These are phyloP conservation scores for Anthophora plumipes DNA, from an alignment of 2,888 invertebrate genomes.

Conservation along the genomic window DNA sequence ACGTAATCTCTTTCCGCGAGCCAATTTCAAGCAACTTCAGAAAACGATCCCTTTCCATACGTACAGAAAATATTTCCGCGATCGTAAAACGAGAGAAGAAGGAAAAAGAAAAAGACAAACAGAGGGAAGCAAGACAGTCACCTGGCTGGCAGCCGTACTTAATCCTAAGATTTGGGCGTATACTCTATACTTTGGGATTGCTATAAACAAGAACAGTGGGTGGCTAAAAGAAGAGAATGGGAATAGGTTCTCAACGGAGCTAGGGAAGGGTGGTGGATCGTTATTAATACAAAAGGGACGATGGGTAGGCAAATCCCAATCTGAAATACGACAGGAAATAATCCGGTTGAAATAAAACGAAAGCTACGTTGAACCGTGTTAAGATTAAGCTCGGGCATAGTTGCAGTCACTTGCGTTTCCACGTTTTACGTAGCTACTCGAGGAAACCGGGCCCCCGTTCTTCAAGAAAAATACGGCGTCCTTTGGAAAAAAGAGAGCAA, in stretches of 20 bases:
- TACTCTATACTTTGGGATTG: conserved; percentile 73
- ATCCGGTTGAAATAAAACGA: conserved; percentile 80
- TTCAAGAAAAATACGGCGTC: conserved; percentile 54
- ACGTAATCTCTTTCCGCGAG: conserved; percentile 9
- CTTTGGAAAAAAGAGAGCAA: conserved; percentile 53
- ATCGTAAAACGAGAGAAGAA: conserved; percentile 65
- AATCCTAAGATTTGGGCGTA: conserved; percentile 80
- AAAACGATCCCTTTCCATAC: conserved; percentile 56
- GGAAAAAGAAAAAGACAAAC: conserved; percentile 36
- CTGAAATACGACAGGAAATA: conserved; percentile 83
- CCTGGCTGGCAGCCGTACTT: conserved; percentile 71
- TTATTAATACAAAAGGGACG: conserved; percentile 81
- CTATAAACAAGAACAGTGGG: conserved; percentile 79
- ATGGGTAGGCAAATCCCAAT: conserved; percentile 82
- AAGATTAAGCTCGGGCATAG: conserved; percentile 63
- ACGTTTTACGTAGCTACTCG: conserved; percentile 49
- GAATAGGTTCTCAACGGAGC: conserved; percentile 59
- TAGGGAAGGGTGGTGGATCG: conserved; percentile 63
- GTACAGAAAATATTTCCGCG: conserved; percentile 43
- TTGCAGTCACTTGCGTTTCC: conserved; percentile 57
- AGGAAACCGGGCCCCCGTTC: conserved; percentile 45
- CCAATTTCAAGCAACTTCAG: conserved; percentile 36
- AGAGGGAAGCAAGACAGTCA: conserved; percentile 59
- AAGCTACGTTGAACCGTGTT: conserved; percentile 63
- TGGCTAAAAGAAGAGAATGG: conserved; percentile 59